These are phyloP conservation scores for Scytalopus superciliaris DNA, from an alignment of 2,113 vertebrate species.

Conservation along the genomic window DNA sequence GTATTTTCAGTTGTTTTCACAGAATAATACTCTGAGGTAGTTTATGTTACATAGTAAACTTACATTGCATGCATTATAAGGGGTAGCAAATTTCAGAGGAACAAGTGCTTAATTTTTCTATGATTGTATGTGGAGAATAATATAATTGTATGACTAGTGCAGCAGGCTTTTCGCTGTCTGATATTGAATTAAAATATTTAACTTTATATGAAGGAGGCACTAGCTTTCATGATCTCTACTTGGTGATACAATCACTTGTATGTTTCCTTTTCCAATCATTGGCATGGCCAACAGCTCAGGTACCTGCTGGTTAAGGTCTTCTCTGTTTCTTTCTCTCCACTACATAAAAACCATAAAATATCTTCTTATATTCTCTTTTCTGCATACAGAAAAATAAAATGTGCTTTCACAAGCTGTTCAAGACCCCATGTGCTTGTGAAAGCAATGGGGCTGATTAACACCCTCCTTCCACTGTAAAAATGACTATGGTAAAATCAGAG, in stretches of 20 bases:
- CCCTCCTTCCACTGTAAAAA: background rate
- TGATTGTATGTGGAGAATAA: background rate
- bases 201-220: background rate
- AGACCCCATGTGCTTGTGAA: background rate
- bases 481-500: background rate
- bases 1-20: background rate
- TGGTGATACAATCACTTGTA: background rate
- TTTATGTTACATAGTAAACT: background rate
- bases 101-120: background rate
- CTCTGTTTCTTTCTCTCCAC: background rate
- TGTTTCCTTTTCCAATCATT: background rate
- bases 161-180: background rate
- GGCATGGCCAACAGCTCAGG: fast-evolving
- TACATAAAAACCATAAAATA: background rate
- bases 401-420: background rate
- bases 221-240: background rate
- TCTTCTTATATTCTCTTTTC: background rate
- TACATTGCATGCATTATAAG: background rate
- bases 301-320: background rate
- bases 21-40: background rate
- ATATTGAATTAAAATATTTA: background rate
- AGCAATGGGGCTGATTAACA: background rate
- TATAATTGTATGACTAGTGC: background rate
- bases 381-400: background rate
- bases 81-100: background rate